Percentiles rank a stretch among this genome's conserved stretches.
phyloP scores from a whole-genome alignment of 2,797 vertebrate genomes.

The Lepidocolaptes lacrymiger region DNA sequence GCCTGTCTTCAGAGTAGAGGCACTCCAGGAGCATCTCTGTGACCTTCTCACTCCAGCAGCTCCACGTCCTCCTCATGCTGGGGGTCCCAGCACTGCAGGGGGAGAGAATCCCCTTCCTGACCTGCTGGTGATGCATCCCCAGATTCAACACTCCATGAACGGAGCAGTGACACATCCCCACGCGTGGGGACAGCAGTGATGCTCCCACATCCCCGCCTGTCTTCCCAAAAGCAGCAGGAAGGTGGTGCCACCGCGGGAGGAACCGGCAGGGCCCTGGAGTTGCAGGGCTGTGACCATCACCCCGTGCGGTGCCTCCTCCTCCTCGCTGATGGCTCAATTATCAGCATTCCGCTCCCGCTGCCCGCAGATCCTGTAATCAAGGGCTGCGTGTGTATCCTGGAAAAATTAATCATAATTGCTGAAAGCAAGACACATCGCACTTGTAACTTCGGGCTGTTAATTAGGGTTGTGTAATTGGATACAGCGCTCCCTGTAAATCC shows the following conservation, averaged over 20 bases:
- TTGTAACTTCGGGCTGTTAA: constrained; percentile 70
- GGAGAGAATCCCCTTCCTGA: not conserved
- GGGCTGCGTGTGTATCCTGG: constrained; percentile 20
- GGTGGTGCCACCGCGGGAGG: not conserved
- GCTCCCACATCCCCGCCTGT: not conserved
- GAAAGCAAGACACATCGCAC: constrained; percentile 53
- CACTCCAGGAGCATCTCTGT: not conserved
- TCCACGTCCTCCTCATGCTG: not conserved
- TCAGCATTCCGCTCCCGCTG: constrained; percentile 50
- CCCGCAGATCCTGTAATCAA: constrained; percentile 36
- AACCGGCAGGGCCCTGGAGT: rapidly evolving
- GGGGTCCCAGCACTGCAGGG: not conserved
- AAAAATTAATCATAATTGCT: constrained; percentile 67
- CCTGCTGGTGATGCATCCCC: not conserved
- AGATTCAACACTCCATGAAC: rapidly evolving
- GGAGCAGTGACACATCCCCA: not conserved
- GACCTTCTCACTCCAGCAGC: not conserved
- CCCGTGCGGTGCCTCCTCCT: not conserved
- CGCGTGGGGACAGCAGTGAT: rapidly evolving
- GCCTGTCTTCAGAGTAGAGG: not conserved
- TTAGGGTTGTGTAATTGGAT: constrained; percentile 74
- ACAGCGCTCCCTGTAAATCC: constrained; percentile 61
- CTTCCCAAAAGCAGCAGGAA: not conserved
- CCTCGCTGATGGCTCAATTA: constrained; percentile 24
- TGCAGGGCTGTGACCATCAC: rapidly evolving